Percentiles rank a stretch among this genome's conserved stretches.
Conservation (phyloP, 1,140 invertebrate genomes). For the Drosophila teissieri region DNA sequence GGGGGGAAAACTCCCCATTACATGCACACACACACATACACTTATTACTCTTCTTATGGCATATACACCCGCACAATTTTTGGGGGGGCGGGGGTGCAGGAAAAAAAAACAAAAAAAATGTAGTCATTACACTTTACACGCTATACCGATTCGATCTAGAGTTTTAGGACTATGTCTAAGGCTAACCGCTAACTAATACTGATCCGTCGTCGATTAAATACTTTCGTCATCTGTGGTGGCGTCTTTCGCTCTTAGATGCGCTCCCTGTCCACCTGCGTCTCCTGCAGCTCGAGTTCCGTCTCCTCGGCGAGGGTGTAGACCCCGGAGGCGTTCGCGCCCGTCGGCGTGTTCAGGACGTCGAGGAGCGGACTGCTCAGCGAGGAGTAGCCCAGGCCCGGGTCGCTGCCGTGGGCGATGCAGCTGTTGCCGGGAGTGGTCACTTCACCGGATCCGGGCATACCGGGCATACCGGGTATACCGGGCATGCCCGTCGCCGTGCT, state of each 20-base stretch:
- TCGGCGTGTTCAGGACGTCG: slow-evolving; percentile 69
- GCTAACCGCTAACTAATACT: slow-evolving; percentile 37
- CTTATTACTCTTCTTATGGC: slow-evolving; percentile 2
- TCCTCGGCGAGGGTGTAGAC: slow-evolving; percentile 89
- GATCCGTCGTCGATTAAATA: slow-evolving; percentile 5
- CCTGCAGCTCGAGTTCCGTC: slow-evolving; percentile 86
- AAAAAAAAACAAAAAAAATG: slow-evolving; percentile 19
- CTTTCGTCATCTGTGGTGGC: background rate
- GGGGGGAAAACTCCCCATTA: background rate
- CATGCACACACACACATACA: slow-evolving; percentile 9
- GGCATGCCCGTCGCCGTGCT: slow-evolving; percentile 6
- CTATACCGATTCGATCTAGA: slow-evolving; percentile 39
- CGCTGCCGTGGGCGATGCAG: slow-evolving; percentile 41
- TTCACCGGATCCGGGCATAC: slow-evolving; percentile 3
- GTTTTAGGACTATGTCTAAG: slow-evolving; percentile 46
- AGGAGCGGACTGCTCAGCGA: slow-evolving; percentile 63
- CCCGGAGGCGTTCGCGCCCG: slow-evolving; percentile 66
- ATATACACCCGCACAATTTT: slow-evolving; percentile 3
- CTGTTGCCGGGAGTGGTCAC: slow-evolving; percentile 36
- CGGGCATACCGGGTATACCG: no score
- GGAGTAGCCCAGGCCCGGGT: slow-evolving; percentile 39
- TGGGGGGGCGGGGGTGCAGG: background rate
- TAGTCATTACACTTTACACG: slow-evolving; percentile 18
- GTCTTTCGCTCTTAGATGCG: slow-evolving; percentile 50
- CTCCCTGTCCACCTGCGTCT: slow-evolving; percentile 84